Evolutionary conservation across 2,888 invertebrate species (phyloP).

Genomic region (Caenorhabditis macrosperma): DNA sequence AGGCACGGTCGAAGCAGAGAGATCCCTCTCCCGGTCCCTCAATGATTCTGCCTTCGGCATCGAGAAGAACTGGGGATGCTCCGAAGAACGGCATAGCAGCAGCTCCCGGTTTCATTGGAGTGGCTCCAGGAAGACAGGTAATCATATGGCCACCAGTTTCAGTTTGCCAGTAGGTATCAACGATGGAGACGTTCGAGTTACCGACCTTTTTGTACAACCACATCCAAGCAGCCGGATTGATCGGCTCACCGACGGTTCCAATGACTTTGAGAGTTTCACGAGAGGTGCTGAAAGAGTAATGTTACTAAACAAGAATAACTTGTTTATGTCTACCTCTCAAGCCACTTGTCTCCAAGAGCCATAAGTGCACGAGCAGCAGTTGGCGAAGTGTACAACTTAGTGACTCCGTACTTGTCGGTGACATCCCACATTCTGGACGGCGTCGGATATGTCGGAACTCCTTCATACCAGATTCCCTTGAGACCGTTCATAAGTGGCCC

Average conservation of each 20-base stretch:
- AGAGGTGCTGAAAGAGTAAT: conserved; percentile 46
- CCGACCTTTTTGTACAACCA: conserved; percentile 81
- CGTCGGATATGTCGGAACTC: conserved; percentile 94
- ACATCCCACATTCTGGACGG: conserved; percentile 95
- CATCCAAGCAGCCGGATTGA: conserved; percentile 88
- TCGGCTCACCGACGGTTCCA: conserved; percentile 98
- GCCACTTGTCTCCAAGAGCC: conserved; percentile 92
- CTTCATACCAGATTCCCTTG: conserved; percentile 93
- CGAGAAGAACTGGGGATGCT: conserved; percentile 90
- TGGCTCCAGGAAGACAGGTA: conserved; percentile 95
- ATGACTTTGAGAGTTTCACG: conserved; percentile 85
- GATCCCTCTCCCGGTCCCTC: conserved; percentile 74
- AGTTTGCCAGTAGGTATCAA: conserved; percentile 99
- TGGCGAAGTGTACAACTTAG: conserved; percentile 98
- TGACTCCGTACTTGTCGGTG: conserved; percentile 90
- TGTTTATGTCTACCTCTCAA: conserved; percentile 84
- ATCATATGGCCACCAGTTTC: conserved; percentile 98
- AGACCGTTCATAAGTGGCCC: conserved; percentile 95
- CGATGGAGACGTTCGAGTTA: conserved; percentile 86
- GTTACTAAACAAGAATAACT: background rate
- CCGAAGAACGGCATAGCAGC: conserved; percentile 99
- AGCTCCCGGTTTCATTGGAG: conserved; percentile 97
- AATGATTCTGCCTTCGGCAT: conserved; percentile 85
- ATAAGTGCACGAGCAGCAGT: conserved; percentile 96
- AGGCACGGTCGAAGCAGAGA: conserved; percentile 90